Conservation (phyloP, 30 jellyfish, hydroid and myxozoan species). For the Chironex yamaguchii region DNA sequence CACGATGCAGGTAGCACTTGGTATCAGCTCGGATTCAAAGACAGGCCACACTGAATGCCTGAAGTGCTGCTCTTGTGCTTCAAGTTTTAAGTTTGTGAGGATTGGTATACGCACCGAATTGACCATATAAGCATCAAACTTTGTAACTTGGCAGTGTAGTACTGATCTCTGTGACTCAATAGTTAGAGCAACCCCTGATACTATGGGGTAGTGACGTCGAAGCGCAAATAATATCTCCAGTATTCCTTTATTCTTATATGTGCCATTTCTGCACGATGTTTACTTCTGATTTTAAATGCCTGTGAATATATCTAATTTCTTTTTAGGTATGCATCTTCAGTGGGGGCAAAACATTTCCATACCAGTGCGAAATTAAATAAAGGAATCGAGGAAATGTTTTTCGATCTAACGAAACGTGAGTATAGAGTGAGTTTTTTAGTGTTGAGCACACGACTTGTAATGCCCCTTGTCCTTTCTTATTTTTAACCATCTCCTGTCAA, state of each 20-base stretch:
- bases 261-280: neutral
- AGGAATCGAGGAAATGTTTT: constrained; percentile 93
- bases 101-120: too few species aligned
- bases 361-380: constrained; percentile 91
- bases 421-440: neutral
- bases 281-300: neutral
- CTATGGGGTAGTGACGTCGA: neutral
- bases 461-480: neutral
- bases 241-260: neutral
- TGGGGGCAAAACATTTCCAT: constrained; percentile 95
- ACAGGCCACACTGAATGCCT: too few species aligned
- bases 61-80: too few species aligned
- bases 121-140: too few species aligned
- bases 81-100: too few species aligned
- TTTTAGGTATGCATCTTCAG: constrained; percentile 86
- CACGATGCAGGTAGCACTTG: too few species aligned
- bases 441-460: neutral
- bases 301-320: neutral
- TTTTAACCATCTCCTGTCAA: too few species aligned
- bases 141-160: too few species aligned
- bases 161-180: neutral
- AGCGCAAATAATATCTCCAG: too few species aligned
- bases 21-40: too few species aligned
- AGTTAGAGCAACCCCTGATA: neutral
- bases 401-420: constrained; percentile 87